Conservation (phyloP, 1,140 invertebrate species). For the Hetaerina americana region DNA sequence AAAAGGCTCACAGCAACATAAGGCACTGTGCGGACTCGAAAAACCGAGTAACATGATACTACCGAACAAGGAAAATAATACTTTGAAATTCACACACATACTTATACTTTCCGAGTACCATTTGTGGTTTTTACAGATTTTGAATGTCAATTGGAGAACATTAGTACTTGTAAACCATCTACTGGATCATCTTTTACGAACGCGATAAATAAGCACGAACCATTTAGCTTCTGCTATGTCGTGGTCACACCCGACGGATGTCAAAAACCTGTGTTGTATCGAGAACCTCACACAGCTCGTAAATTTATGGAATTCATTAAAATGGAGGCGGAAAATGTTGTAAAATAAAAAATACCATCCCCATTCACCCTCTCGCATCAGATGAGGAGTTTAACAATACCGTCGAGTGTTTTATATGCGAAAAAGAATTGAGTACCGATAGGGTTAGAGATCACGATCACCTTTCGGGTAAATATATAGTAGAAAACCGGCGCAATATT, state of each 20-base stretch:
- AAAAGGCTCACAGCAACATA: not conserved
- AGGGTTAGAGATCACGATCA: not conserved
- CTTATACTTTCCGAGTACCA: not conserved
- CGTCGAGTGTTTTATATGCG: not conserved
- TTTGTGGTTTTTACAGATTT: not conserved
- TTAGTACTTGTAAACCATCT: not conserved
- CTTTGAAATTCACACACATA: no score
- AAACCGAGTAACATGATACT: not conserved
- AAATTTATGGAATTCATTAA: not conserved
- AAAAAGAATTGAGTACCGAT: not conserved
- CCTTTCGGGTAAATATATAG: not conserved
- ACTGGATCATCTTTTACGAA: not conserved
- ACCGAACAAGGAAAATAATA: not conserved
- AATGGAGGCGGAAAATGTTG: not conserved
- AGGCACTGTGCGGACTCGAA: not conserved
- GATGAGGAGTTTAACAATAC: not conserved
- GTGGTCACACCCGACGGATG: no score
- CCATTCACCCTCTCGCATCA: not conserved
- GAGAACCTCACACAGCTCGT: no score
- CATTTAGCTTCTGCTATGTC: no score
- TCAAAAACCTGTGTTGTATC: no score
- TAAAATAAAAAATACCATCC: not conserved
- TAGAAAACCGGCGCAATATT: not conserved
- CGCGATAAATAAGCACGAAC: not conserved
- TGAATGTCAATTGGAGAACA: not conserved